Base-by-base conservation (phyloP, 1,140 invertebrate genomes). In the Magallana ariakensis region DNA sequence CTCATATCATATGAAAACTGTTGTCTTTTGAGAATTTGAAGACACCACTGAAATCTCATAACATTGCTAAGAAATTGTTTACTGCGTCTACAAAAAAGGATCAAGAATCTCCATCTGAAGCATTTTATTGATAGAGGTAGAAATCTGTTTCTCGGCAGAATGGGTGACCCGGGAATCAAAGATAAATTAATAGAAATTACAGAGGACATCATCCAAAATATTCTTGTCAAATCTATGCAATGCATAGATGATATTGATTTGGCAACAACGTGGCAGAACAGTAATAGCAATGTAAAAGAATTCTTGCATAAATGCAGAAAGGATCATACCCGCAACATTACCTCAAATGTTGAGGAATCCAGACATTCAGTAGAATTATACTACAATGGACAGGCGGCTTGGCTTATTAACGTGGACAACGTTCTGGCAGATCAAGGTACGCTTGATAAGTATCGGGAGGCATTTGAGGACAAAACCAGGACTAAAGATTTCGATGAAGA, bases 1-100 rank as follows among this genome's bases (percentile, higher is more conserved):
- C 26, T 57, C 80, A 1, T 86, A 82, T 53, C 85, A 86, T 53
- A 86, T 86, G 56, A 86, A 86, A 82, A 86, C 56, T 15, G 53
- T 86, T 0, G 22, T 86, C 15, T 82, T 86, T 53, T 86, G 85
- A 75, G 56, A 80, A 57, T 86, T 56, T 19, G 85, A 86, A 82
- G 46, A 86, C 5, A 60, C 15, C 60, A 11, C 6, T 22, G 82
- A 62, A 13, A 19, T 56, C n/a, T 83, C 33, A 19, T 86, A 7
- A 15, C 10, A 16, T 82, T 80, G 13, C 13, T 62, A 22, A 26
- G 57, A 15, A 60, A 60, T 13, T 86, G 85, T 62, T 80, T 86
- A 54, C 46, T 13, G 15, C 16, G 53, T 6, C 54, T 85, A 8
- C 19, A 55, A 22, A 6, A 16, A 8, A 54, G 80, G 9, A 54